phyloP scores from a whole-genome alignment of 37 sponge, comb jelly and placozoan genomes.

The Halisarca cf. caerulea region DNA sequence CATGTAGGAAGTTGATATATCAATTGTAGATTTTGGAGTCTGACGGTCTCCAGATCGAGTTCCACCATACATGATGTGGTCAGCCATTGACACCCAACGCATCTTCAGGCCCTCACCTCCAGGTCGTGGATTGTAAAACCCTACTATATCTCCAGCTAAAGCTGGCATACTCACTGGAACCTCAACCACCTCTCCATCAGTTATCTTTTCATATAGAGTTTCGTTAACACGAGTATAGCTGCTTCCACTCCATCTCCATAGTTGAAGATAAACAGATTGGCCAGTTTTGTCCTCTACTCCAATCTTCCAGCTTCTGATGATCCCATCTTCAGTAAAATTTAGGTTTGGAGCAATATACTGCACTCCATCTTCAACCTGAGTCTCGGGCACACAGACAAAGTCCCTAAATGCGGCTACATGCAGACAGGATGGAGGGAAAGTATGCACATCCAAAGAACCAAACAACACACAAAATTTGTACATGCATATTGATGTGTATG shows the following conservation, averaged over 20 bases:
- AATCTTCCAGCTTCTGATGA: slow-evolving; percentile 5
- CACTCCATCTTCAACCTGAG: not conserved
- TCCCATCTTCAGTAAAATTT: not conserved
- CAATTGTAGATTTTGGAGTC: not conserved
- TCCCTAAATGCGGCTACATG: not conserved
- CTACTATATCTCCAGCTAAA: slow-evolving; percentile 3
- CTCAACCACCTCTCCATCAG: not conserved
- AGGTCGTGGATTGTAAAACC: not conserved
- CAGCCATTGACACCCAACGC: not conserved
- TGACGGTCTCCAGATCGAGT: not conserved
- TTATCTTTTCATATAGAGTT: not conserved
- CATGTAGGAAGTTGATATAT: not conserved
- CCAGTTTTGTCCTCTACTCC: not conserved
- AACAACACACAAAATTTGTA: too few relatives aligned
- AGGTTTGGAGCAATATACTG: slow-evolving; percentile 19
- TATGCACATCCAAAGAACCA: too few relatives aligned
- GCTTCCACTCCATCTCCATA: not conserved
- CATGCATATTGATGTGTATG: too few relatives aligned
- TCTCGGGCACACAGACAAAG: not conserved
- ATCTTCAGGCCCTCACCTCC: not conserved
- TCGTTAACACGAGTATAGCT: not conserved
- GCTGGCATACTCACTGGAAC: not conserved
- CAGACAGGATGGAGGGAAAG: too few relatives aligned
- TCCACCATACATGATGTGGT: not conserved
- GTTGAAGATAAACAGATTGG: slow-evolving; percentile 5